Percentiles rank a stretch among this genome's conserved stretches.
phyloP scores from a whole-genome alignment of 2,113 vertebrate genomes.

The Rhynchomys soricoides region DNA sequence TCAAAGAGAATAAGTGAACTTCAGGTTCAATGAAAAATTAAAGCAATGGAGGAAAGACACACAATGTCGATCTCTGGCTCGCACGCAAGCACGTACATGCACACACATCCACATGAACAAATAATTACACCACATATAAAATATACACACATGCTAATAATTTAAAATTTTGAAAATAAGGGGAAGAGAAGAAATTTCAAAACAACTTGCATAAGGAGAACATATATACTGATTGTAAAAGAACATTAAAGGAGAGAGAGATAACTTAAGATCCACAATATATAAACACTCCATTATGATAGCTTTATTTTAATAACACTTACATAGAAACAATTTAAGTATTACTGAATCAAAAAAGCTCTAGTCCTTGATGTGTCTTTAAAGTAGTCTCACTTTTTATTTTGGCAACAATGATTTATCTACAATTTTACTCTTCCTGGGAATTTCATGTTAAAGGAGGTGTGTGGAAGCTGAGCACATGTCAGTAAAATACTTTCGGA shows the following conservation, averaged over 20 bases:
- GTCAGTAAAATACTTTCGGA: not conserved
- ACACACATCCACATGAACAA: not conserved
- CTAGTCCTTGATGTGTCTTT: constrained; percentile 22
- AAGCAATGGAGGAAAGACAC: not conserved
- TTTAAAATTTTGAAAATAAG: not conserved
- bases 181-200: not conserved
- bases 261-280: not conserved
- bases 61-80: not conserved
- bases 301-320: constrained; percentile 13
- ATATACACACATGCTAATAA: not conserved
- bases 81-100: not conserved
- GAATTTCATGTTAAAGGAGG: constrained; percentile 34
- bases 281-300: not conserved
- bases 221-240: not conserved
- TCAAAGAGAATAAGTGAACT: not conserved
- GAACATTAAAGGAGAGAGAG: not conserved
- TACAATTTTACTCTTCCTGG: constrained; percentile 3
- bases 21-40: too few species aligned
- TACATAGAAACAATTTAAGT: constrained; percentile 25
- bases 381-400: not conserved
- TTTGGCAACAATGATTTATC: constrained; percentile 4
- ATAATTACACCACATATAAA: not conserved
- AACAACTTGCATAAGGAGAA: not conserved
- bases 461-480: not conserved
- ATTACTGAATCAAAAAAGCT: constrained; percentile 20